Evolutionary conservation across 2,797 vertebrate species (phyloP), one percentile per base, ranked within the genome.

Genomic region (Artibeus lituratus): DNA sequence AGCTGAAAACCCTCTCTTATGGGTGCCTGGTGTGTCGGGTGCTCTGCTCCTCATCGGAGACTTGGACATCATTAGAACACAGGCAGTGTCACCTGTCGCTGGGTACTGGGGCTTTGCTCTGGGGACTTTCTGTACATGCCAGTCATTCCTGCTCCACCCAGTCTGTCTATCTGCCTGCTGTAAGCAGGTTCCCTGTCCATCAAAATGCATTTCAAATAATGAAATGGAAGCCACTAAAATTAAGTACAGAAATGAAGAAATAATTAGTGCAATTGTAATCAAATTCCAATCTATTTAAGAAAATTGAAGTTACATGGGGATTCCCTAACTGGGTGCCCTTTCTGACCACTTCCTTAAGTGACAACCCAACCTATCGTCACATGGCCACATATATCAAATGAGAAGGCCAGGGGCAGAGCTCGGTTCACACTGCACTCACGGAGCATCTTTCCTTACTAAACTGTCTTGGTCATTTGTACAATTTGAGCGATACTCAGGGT

Each of bases 191-290:
- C 44, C 53, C 9, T 78, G 32, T 55, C 80, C 84, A 42, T 87
- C 87, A 92, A 93, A 95, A 78, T 70, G 55, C 65, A 91, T 26
- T 92, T 94, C 35, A 92, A 85, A 86, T 7, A 88, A 80, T 83
- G 62, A 85, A 86, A 53, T 6, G 59, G 47, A n/a, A 70, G n/a
- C n/a, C 10, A 69, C 55, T 59, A 37, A 76, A 91, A 39, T 94
- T 96, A 95, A 78, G 39, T 29, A 55, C 59, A 78, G 44, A 73
- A 95, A 86, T 12, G 76, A 74, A 57, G 73, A 94, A 91, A 87
- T 76, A 93, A 85, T 81, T 91, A 4, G 37, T 62, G 2, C 67
- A 86, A 89, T 92, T 86, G 77, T 22, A 85, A 49, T 72, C 59
- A 91, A 83, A 55, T 59, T 86, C 51, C 3, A 59, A 24, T 86